These are phyloP conservation scores for Empidonax alnorum DNA, from an alignment of 2,113 vertebrate genomes.

Conservation along the genomic window DNA sequence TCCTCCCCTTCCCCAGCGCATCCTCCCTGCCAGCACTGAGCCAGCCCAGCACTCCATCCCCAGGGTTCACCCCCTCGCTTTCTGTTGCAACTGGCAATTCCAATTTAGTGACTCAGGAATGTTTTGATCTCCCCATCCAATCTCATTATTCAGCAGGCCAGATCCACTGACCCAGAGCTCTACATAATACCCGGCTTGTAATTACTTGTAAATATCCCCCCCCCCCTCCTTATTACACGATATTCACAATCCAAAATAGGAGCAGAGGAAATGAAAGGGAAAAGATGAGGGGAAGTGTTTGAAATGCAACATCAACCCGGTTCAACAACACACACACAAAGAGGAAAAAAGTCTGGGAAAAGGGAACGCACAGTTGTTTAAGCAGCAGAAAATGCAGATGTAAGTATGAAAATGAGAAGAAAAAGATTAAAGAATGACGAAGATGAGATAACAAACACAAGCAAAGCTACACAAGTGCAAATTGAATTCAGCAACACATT, in stretches of 20 bases:
- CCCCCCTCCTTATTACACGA: neutral
- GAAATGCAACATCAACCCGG: rapidly evolving
- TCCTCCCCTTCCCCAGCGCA: neutral
- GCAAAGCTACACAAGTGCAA: neutral
- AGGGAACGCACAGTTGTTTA: neutral
- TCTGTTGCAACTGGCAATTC: neutral
- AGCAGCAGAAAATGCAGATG: neutral
- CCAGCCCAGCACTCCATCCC: neutral
- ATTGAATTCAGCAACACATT: neutral
- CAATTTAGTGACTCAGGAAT: constrained; percentile 17
- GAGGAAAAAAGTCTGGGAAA: neutral
- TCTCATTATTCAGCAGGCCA: constrained; percentile 31
- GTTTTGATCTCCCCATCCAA: constrained; percentile 39
- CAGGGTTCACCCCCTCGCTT: neutral
- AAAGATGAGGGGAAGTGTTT: rapidly evolving
- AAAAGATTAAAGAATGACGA: neutral
- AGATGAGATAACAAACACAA: neutral
- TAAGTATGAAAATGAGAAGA: neutral
- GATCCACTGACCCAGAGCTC: constrained; percentile 55
- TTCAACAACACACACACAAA: neutral
- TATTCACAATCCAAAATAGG: neutral
- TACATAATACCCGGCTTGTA: neutral
- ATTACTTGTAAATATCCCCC: neutral
- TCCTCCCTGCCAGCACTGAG: neutral
- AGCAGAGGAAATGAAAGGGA: neutral